Conservation (phyloP, 64 coral and sea anemone species). For the Stichodactyla helianthus region DNA sequence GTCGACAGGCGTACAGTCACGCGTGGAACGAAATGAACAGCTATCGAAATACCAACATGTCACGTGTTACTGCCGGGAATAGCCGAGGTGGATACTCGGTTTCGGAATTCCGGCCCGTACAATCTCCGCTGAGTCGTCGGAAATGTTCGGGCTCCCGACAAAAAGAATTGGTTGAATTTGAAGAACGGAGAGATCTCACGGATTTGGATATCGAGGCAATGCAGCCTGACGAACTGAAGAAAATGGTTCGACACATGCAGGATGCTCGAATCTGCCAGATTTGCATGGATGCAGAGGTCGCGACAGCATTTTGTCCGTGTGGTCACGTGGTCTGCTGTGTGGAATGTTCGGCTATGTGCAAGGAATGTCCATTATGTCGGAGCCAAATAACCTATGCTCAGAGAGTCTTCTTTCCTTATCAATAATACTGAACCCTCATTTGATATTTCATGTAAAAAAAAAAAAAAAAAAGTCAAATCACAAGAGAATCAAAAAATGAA, state of each 20-base stretch:
- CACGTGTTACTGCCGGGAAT: conserved; percentile 19
- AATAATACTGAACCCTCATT: conserved; percentile 8
- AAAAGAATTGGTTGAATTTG: conserved; percentile 36
- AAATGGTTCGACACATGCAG: conserved; percentile 86
- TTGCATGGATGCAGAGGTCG: conserved; percentile 97
- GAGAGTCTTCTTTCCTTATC: conserved; percentile 93
- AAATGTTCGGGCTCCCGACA: conserved; percentile 51
- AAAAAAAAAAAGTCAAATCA: background rate
- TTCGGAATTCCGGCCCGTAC: conserved; percentile 85
- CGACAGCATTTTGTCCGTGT: conserved; percentile 92
- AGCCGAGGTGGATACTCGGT: conserved; percentile 39
- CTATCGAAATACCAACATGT: conserved; percentile 56
- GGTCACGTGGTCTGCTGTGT: conserved; percentile 98
- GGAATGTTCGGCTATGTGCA: conserved; percentile 94
- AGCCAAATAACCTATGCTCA: conserved; percentile 98
- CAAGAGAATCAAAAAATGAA: background rate
- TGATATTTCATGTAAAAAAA: background rate
- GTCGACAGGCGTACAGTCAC: conserved; percentile 91
- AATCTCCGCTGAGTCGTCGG: conserved; percentile 86
- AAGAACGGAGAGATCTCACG: conserved; percentile 31
- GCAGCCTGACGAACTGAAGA: conserved; percentile 68
- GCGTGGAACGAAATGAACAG: conserved; percentile 87
- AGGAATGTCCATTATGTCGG: conserved; percentile 92
- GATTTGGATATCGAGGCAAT: conserved; percentile 71
- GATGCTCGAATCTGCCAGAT: conserved; percentile 93